Percentiles rank a stretch among this genome's conserved stretches.
Evolutionary conservation across 2,113 vertebrate genomes (phyloP).

Genomic region (Rhagologus leucostigma): DNA sequence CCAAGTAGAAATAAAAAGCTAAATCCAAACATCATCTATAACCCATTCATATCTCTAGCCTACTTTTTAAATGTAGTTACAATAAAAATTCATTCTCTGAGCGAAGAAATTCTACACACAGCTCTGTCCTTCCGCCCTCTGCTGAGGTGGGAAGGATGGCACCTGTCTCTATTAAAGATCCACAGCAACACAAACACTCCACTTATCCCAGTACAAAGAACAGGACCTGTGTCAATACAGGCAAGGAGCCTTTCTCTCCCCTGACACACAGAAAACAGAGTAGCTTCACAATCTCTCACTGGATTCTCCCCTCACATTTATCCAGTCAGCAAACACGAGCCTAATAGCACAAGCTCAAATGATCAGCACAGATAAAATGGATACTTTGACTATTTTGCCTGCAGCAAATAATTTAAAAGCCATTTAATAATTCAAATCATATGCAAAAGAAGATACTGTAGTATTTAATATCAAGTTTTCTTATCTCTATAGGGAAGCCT

Average conservation of each 20-base stretch:
- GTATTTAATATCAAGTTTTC: background rate
- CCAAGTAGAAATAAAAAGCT: background rate
- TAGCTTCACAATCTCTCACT: background rate
- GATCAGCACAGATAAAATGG: background rate
- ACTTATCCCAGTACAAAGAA: background rate
- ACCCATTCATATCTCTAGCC: fast-evolving
- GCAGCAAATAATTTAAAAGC: background rate
- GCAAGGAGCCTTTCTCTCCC: background rate
- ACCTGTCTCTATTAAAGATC: background rate
- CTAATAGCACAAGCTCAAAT: background rate
- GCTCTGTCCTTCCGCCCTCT: background rate
- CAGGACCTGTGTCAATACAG: background rate
- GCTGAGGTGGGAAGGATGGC: background rate
- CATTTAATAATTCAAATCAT: background rate
- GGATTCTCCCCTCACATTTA: background rate
- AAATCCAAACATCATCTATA: background rate
- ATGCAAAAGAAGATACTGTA: background rate
- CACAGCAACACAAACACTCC: background rate
- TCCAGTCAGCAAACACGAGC: background rate
- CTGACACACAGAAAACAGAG: background rate
- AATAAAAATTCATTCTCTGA: background rate
- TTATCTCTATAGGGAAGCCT: background rate
- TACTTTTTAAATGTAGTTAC: background rate
- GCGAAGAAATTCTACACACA: background rate
- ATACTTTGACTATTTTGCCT: background rate